A percentile compares a stretch with the other conserved stretches of the same genome.
Evolutionary conservation across 1,140 invertebrate species (phyloP).

Genomic region (Drosophila bocki): DNA sequence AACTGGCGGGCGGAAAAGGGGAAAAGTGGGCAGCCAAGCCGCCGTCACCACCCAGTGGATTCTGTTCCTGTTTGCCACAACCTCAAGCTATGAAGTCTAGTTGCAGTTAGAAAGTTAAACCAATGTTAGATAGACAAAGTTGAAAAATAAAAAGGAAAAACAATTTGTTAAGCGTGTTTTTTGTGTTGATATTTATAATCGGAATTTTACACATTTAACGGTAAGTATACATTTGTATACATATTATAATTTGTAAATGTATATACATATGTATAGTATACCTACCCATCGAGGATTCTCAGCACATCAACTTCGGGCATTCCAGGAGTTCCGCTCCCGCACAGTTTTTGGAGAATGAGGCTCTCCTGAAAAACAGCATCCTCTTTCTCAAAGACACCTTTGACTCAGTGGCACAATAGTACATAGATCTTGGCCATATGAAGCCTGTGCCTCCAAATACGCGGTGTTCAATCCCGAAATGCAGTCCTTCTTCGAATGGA

Average conservation of each 20-base stretch:
- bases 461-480: too few species aligned
- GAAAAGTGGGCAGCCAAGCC: background rate
- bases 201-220: background rate
- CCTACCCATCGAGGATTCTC: too few species aligned
- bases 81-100: constrained; percentile 25
- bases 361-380: too few species aligned
- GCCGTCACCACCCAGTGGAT: background rate
- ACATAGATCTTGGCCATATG: too few species aligned
- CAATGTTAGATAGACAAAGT: constrained; percentile 36
- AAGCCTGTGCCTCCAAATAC: too few species aligned
- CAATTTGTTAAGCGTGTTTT: constrained; percentile 21
- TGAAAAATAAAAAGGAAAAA: background rate
- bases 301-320: too few species aligned
- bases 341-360: too few species aligned
- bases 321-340: too few species aligned
- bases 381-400: too few species aligned
- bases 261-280: background rate
- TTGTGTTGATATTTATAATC: background rate
- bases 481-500: too few species aligned
- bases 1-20: constrained; percentile 23
- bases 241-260: background rate
- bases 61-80: constrained; percentile 23
- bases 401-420: too few species aligned
- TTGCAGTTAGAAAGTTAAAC: constrained; percentile 25
- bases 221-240: too few species aligned